Conservation (phyloP, 2,113 vertebrate genomes). For the Epinephelus cyanopodus region DNA sequence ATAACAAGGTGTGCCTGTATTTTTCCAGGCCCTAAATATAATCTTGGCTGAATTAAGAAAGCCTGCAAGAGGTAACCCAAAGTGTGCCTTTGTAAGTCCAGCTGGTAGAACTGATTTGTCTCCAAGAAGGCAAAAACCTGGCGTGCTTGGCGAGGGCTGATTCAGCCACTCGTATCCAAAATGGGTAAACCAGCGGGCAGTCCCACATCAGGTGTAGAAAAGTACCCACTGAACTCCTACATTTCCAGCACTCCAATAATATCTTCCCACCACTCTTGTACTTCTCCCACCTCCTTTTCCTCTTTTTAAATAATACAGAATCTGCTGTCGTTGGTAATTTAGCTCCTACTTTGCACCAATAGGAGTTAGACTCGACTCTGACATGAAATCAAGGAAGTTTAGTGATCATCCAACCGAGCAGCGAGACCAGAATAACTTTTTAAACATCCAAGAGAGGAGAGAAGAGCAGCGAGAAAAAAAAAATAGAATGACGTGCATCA, state of each 20-base stretch:
- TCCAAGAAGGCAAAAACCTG: too few relatives aligned
- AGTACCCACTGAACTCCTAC: too few relatives aligned
- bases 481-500: background rate
- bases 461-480: slow-evolving; percentile 4
- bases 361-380: background rate
- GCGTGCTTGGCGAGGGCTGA: too few relatives aligned
- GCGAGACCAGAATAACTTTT: slow-evolving; percentile 8
- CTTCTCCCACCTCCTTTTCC: background rate
- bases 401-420: slow-evolving; percentile 5
- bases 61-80: too few relatives aligned
- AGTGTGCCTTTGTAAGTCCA: too few relatives aligned
- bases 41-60: too few relatives aligned
- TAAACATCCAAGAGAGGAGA: slow-evolving; percentile 5
- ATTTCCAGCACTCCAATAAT: background rate
- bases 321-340: background rate
- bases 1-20: too few relatives aligned
- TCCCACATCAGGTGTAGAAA: too few relatives aligned
- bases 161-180: too few relatives aligned
- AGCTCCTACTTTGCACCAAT: background rate
- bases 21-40: too few relatives aligned
- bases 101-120: too few relatives aligned
- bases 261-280: background rate
- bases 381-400: background rate
- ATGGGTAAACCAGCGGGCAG: too few relatives aligned
- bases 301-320: background rate